Evolutionary conservation across 1,140 invertebrate genomes (phyloP).

Genomic region (Triops longicaudatus): DNA sequence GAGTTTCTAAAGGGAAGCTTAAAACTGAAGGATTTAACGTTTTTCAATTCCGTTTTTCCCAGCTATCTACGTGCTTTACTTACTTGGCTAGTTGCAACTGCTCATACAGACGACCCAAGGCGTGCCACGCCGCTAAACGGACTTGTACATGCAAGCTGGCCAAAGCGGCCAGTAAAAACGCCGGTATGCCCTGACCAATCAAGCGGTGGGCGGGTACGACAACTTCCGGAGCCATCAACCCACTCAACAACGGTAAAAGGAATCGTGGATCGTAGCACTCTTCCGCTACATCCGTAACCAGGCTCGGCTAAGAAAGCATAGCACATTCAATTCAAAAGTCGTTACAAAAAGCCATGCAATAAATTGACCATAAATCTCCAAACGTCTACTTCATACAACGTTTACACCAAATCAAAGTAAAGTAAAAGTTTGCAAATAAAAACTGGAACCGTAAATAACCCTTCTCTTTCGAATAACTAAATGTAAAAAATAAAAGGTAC

Average conservation of each 20-base stretch:
- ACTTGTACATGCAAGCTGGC: constrained; percentile 49
- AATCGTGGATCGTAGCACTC: constrained; percentile 61
- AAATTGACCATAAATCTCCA: too few species aligned
- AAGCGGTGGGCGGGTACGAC: constrained; percentile 55
- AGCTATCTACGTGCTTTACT: constrained; percentile 32
- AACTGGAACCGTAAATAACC: neutral
- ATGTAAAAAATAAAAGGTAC: neutral
- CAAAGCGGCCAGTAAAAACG: constrained; percentile 53
- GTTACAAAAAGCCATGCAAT: neutral
- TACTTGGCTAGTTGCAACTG: constrained; percentile 57
- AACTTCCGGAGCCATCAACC: constrained; percentile 53
- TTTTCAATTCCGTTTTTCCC: neutral
- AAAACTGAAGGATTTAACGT: too few species aligned
- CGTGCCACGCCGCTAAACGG: constrained; percentile 54
- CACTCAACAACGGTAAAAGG: constrained; percentile 56
- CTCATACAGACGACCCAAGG: constrained; percentile 54
- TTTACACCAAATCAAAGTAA: neutral
- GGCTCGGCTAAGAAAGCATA: neutral
- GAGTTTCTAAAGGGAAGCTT: too few species aligned
- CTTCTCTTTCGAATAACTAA: neutral
- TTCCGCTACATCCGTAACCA: constrained; percentile 18
- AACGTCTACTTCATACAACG: neutral
- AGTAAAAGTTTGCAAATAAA: neutral
- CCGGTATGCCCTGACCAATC: constrained; percentile 52
- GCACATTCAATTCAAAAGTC: neutral